phyloP scores from a whole-genome alignment of 2,888 invertebrate species.

The Drosophila ustulata region DNA sequence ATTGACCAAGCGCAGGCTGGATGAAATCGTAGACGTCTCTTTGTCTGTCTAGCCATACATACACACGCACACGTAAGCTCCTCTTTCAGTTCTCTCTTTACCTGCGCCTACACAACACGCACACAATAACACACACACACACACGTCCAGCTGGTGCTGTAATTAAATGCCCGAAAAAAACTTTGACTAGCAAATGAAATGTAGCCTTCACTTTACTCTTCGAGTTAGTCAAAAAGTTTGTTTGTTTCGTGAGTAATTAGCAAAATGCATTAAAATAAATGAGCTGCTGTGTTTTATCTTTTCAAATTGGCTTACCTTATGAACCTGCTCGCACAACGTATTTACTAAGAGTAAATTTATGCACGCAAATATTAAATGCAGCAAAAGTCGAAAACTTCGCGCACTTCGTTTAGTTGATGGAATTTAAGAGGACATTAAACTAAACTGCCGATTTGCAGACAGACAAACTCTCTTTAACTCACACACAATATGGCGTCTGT shows the following conservation, averaged over 20 bases:
- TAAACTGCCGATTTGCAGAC: conserved; percentile 48
- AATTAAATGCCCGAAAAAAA: conserved; percentile 63
- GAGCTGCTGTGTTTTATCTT: conserved; percentile 24
- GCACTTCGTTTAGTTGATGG: conserved; percentile 50
- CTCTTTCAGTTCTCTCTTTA: not conserved
- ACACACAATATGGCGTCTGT: conserved; percentile 34
- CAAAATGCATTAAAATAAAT: conserved; percentile 75
- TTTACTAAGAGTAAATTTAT: conserved; percentile 13
- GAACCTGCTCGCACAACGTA: not conserved
- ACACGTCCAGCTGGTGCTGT: conserved; percentile 23
- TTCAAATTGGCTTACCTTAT: conserved; percentile 32
- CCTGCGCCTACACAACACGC: not conserved
- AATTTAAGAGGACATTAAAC: conserved; percentile 53
- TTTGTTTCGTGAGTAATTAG: conserved; percentile 65
- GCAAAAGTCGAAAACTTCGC: conserved; percentile 18
- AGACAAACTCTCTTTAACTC: conserved; percentile 27
- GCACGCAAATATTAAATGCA: conserved; percentile 34
- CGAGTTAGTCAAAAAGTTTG: conserved; percentile 67
- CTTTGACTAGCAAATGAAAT: conserved; percentile 63
- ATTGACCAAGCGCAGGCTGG: conserved; percentile 60
- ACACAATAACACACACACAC: conserved; percentile 16
- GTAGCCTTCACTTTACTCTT: conserved; percentile 55
- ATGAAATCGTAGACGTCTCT: conserved; percentile 7
- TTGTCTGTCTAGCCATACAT: not conserved
- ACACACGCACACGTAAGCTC: conserved; percentile 27